phyloP scores from a whole-genome alignment of 1,140 invertebrate genomes.

The Wasmannia auropunctata region DNA sequence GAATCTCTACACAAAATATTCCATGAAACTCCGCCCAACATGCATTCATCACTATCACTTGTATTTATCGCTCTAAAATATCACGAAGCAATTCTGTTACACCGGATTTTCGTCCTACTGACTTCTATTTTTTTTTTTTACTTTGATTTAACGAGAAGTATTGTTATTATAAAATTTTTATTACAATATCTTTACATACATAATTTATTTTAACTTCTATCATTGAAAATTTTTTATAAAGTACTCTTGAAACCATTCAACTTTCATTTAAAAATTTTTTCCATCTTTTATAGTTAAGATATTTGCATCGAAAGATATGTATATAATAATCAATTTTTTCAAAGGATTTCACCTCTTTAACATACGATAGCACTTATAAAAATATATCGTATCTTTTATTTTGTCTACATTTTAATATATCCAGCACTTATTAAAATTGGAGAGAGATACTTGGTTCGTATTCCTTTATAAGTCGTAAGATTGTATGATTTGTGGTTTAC shows the following conservation, averaged over 20 bases:
- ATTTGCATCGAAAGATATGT: too few relatives aligned
- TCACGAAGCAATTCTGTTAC: not conserved
- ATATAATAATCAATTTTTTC: too few relatives aligned
- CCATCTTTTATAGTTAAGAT: too few relatives aligned
- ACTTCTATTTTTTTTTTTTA: not conserved
- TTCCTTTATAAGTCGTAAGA: too few relatives aligned
- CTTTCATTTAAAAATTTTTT: too few relatives aligned
- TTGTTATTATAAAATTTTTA: not conserved
- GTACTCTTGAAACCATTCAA: too few relatives aligned
- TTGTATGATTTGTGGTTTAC: not conserved
- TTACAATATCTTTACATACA: not conserved
- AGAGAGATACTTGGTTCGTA: too few relatives aligned
- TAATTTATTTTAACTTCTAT: not conserved
- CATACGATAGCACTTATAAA: too few relatives aligned
- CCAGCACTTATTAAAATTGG: too few relatives aligned
- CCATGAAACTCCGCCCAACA: constrained; percentile 67
- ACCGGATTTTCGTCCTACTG: not conserved
- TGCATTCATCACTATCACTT: constrained; percentile 6
- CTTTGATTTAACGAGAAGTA: not conserved
- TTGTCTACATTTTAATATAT: too few relatives aligned
- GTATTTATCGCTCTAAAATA: constrained; percentile 11
- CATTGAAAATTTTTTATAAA: not conserved
- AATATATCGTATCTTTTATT: too few relatives aligned
- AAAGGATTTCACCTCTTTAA: too few relatives aligned
- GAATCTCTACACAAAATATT: constrained; percentile 64